Base-by-base conservation (phyloP, 2,113 vertebrate genomes). In the Solea solea region DNA sequence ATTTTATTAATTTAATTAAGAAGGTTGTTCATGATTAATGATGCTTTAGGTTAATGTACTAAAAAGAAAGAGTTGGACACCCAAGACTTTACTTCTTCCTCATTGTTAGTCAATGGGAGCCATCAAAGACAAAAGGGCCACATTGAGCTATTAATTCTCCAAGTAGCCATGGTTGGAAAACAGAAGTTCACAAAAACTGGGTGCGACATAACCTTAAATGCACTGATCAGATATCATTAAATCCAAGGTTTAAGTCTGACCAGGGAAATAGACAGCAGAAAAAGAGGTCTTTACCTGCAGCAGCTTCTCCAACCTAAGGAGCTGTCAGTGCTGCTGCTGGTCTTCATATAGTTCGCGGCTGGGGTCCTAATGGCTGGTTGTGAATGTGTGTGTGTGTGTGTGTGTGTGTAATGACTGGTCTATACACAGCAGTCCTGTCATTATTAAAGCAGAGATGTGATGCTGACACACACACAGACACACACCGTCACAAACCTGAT, bases 391-490 rank as follows among this genome's bases (percentile, higher is more conserved):
- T 72, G 49, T 81, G 48, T 78, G 53, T 57, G 60, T 12, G 57
- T 69, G 81, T 39, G 46, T 77, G 64, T 80, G 15, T 89, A 88
- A 91, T 88, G 63, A 87, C 58, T 64, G 58, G 69, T 84, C 69
- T 86, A 67, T n/a, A 40, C 52, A 27, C 70, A 50, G 59, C 67
- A 75, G 86, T 78, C 81, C 89, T 83, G 78, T 89, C 78, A 87
- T 91, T 88, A 91, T 82, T 88, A 91, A 88, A 90, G 65, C 77
- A 80, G 56, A 72, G 76, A 80, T 85, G 69, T 81, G 66, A 78
- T 48, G 4, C 59, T 57, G 73, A 81, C 73, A 72, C 54, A 82
- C 85, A 81, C 83, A 82, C 85, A 72, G 51, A 79, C 72, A 72
- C 51, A 82, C 85, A 82, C 83, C 82, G 78, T 78, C 46, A 54